Evolutionary conservation across 2,888 invertebrate genomes (phyloP), one percentile per base, ranked within the genome.

Genomic region (Asteroscopus sphinx): DNA sequence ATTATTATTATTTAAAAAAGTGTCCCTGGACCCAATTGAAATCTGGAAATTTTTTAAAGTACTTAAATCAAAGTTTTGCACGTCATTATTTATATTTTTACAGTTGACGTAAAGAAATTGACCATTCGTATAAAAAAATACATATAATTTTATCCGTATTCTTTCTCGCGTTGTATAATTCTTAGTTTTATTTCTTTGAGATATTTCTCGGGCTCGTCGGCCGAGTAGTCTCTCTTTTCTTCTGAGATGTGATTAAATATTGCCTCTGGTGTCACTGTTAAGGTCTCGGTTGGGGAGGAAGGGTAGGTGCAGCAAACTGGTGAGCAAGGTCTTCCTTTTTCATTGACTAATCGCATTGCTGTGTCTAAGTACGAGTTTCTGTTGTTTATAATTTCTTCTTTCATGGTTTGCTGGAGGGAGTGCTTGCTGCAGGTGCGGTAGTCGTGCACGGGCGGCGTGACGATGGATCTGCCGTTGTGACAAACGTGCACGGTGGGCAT

Each of bases 191-290:
- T 73, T 65, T 89, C 87, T 66, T 79, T 78, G 54, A 86, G 79
- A 68, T 94, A 93, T 6, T 83, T 79, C 2, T 88, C 86, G n/a
- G 94, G 83, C 68, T 94, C 94, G 49, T 93, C 94, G 57, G 89
- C 88, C 2, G 90, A 80, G 5, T 87, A 89, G 6, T 85, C 86
- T 32, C 74, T 79, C 37, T 90, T 93, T 13, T 92, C 91, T 60
- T 84, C 88, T 40, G 91, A 73, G 61, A 91, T 92, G 66, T 86
- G 56, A 32, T 17, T 65, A 17, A 42, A 16, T 40, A 56, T 28
- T 16, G 53, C 44, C n/a, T 68, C 61, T 11, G 74, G 54, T 7
- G 58, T 69, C 0, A 66, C 44, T n/a, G 49, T 32, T 13, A 71
- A 47, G 0, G 45, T 55, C 8, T 45, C 70, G 4, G 64, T 61